Evolutionary conservation across 2,113 vertebrate genomes (phyloP), one percentile per base, ranked within the genome.

Genomic region (Strix aluco): DNA sequence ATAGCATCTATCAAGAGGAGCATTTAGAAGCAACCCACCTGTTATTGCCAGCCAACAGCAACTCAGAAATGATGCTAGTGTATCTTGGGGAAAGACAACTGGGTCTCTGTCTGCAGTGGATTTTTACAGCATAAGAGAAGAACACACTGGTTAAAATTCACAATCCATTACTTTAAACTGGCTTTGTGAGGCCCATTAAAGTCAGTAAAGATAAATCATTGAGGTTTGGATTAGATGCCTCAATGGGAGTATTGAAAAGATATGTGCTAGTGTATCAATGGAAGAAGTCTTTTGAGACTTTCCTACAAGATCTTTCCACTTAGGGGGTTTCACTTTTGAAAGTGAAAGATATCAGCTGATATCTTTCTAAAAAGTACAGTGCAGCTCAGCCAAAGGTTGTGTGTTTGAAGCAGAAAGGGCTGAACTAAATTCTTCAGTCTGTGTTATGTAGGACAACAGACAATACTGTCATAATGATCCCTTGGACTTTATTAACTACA

Each of bases 1-100:
- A 96, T 59, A 97, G 92, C 81, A 96, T 95, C 74, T 94, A 96
- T 95, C 91, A 97, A 96, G 91, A 95, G 86, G n/a, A 96, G 92
- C 77, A 96, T 94, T 96, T 97, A 92, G 90, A 90, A 96, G 69
- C 58, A 92, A 78, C 84, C 95, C 94, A 97, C 94, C 95, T 91
- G 91, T 89, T 97, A 86, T 87, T 97, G 59, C 95, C 91, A 96
- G 63, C 94, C 88, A 92, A 94, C 69, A 89, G 58, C 86, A 92
- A 90, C 70, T 95, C 88, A 77, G 78, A 93, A 97, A 93, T 55
- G 18, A 84, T 91, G 77, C 66, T 84, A 72, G 70, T 86, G 70
- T 95, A 22, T 97, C 86, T 73, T 67, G 59, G 62, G 74, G 49
- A 85, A 95, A 94, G 73, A 95, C 95, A 97, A 97, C 88, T 20